Evolutionary conservation across 1,140 invertebrate species (phyloP).

Genomic region (Drosophila parabipectinata): DNA sequence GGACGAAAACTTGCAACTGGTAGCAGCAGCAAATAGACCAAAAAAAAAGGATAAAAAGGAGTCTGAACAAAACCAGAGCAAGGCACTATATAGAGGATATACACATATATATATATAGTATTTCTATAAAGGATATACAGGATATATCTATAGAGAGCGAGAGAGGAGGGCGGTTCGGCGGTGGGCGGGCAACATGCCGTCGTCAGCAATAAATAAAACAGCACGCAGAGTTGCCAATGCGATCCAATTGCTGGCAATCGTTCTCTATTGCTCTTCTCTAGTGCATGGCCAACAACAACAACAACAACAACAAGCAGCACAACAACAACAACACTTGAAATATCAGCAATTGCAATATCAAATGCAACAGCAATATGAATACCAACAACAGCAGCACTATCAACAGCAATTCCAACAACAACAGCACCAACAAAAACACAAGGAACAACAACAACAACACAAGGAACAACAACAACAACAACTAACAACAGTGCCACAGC

Average conservation of each 20-base stretch:
- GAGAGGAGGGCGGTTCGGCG: not conserved
- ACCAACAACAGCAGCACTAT: constrained; percentile 70
- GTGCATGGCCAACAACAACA: constrained; percentile 56
- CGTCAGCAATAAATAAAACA: constrained; percentile 61
- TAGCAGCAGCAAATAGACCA: constrained; percentile 11
- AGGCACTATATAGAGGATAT: constrained; percentile 10
- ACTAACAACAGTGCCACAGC: constrained; percentile 21
- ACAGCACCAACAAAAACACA: constrained; percentile 31
- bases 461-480: constrained; percentile 42
- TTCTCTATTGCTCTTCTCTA: constrained; percentile 64
- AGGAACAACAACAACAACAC: not conserved
- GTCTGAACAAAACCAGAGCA: constrained; percentile 22
- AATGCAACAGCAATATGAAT: constrained; percentile 79
- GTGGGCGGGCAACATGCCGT: constrained; percentile 56
- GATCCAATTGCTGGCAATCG: constrained; percentile 66
- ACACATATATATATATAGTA: constrained; percentile 9
- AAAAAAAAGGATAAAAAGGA: constrained; percentile 3
- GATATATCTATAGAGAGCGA: constrained; percentile 13
- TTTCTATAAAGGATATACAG: constrained; percentile 3
- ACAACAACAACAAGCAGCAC: constrained; percentile 7
- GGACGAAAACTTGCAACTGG: constrained; percentile 40
- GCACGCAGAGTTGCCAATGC: constrained; percentile 61
- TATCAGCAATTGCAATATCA: constrained; percentile 77
- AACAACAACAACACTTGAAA: constrained; percentile 62
- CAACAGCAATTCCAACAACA: constrained; percentile 71